Percentiles rank a stretch among this genome's conserved stretches.
Conservation (phyloP, 2,888 invertebrate genomes). For the Cantharis rufa region DNA sequence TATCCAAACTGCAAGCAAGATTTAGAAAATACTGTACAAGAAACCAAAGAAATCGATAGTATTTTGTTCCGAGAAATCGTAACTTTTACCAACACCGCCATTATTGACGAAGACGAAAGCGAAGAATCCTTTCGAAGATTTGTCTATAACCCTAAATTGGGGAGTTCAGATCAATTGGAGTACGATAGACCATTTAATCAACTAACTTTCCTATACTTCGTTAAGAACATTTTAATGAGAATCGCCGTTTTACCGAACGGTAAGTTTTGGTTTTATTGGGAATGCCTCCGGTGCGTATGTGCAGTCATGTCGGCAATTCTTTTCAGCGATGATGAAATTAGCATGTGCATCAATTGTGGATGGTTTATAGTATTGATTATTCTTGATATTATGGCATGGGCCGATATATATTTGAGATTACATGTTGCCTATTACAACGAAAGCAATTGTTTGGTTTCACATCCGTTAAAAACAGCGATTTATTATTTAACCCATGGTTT, state of each 20-base stretch:
- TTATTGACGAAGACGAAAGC: background rate
- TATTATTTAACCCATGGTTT: slow-evolving; percentile 31
- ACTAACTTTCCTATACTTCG: slow-evolving; percentile 18
- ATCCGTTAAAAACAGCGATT: slow-evolving; percentile 31
- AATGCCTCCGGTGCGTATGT: slow-evolving; percentile 22
- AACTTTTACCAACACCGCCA: background rate
- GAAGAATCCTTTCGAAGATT: slow-evolving; percentile 14
- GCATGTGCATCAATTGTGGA: slow-evolving; percentile 1
- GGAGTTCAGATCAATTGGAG: slow-evolving; percentile 34
- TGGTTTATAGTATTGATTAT: slow-evolving; percentile 6
- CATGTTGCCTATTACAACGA: slow-evolving; percentile 35
- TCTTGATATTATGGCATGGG: slow-evolving; percentile 25
- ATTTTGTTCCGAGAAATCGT: background rate
- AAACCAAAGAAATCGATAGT: background rate
- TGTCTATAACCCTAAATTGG: slow-evolving; percentile 16
- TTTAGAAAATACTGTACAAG: background rate
- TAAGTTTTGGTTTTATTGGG: slow-evolving; percentile 32
- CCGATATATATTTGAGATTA: slow-evolving; percentile 33
- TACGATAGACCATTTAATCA: slow-evolving; percentile 35
- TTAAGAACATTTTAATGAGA: slow-evolving; percentile 25
- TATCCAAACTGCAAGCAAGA: background rate
- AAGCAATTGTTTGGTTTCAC: slow-evolving; percentile 30
- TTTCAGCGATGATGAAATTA: background rate
- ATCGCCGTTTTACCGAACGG: slow-evolving; percentile 31
- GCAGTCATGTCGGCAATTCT: slow-evolving; percentile 20